Conservation (phyloP, 1,140 invertebrate genomes). For the Lucilia cuprina region DNA sequence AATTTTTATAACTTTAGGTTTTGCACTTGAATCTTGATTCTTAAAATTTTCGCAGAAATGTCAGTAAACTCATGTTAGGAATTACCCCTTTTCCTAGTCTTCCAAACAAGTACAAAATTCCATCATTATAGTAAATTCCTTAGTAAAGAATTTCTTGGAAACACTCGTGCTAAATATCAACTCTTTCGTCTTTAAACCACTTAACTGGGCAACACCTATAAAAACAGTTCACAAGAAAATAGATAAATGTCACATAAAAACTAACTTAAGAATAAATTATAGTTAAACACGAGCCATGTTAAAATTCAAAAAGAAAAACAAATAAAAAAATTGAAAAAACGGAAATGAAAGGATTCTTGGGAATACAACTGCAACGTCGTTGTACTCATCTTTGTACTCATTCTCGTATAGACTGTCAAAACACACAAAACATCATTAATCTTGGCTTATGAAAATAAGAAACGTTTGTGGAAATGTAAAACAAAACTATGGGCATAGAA, state of each 20-base stretch:
- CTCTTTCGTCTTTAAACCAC: constrained; percentile 35
- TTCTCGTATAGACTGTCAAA: neutral
- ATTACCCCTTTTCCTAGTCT: too few species aligned
- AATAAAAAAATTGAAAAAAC: neutral
- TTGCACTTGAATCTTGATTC: too few species aligned
- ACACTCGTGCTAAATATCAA: constrained; percentile 31
- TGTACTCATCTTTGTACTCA: too few species aligned
- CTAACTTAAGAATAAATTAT: neutral
- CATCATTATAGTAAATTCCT: neutral
- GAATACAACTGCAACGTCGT: neutral
- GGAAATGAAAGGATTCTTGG: constrained; percentile 26
- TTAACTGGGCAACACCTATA: constrained; percentile 32
- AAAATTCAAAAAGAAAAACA: neutral
- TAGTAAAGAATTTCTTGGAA: neutral
- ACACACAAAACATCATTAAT: constrained; percentile 26
- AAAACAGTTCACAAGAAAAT: constrained; percentile 26
- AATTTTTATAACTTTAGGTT: neutral
- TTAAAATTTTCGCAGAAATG: too few species aligned
- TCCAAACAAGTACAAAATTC: too few species aligned
- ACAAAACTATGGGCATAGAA: neutral
- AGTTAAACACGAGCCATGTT: constrained; percentile 30
- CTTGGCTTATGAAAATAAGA: neutral
- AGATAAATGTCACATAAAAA: constrained; percentile 18
- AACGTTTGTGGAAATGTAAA: neutral
- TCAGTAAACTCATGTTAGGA: too few species aligned